phyloP scores from a whole-genome alignment of 2,888 invertebrate genomes.

The Hydroisotoma schaefferi region DNA sequence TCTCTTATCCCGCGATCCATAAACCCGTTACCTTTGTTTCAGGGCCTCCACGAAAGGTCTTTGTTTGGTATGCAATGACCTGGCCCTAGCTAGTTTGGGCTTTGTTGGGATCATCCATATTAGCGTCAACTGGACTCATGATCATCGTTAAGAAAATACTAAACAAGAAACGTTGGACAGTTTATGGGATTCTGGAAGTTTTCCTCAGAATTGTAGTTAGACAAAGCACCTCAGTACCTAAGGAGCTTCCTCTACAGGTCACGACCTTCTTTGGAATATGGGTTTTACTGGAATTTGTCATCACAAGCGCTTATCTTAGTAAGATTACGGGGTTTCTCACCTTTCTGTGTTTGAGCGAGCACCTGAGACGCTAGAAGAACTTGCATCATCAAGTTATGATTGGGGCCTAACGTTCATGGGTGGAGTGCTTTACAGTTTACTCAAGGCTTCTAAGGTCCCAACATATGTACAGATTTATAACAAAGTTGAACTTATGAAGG shows the following conservation, averaged over 20 bases:
- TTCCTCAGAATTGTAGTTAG: neutral
- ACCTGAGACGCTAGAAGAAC: slow-evolving; percentile 15
- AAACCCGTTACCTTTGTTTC: neutral
- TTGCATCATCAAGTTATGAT: slow-evolving; percentile 10
- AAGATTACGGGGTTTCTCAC: slow-evolving; percentile 24
- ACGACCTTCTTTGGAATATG: slow-evolving; percentile 11
- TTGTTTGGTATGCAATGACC: slow-evolving; percentile 19
- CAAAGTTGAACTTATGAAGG: slow-evolving; percentile 11
- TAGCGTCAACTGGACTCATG: neutral
- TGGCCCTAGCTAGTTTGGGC: slow-evolving; percentile 12
- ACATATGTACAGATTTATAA: slow-evolving; percentile 9
- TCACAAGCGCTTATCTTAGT: slow-evolving; percentile 11
- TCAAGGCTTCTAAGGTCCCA: slow-evolving; percentile 22
- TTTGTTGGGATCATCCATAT: neutral
- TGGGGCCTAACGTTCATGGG: slow-evolving; percentile 23
- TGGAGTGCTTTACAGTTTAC: slow-evolving; percentile 16
- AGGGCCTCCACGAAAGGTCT: slow-evolving; percentile 18
- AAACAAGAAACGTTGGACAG: neutral
- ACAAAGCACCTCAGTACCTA: neutral
- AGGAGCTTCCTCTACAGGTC: neutral
- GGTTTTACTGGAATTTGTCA: slow-evolving; percentile 10
- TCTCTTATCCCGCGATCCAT: neutral
- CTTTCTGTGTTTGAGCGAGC: slow-evolving; percentile 13
- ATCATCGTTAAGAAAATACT: neutral
- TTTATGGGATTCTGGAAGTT: neutral